phyloP scores from a whole-genome alignment of 2,888 invertebrate species.

The Eurytoma adleriae region DNA sequence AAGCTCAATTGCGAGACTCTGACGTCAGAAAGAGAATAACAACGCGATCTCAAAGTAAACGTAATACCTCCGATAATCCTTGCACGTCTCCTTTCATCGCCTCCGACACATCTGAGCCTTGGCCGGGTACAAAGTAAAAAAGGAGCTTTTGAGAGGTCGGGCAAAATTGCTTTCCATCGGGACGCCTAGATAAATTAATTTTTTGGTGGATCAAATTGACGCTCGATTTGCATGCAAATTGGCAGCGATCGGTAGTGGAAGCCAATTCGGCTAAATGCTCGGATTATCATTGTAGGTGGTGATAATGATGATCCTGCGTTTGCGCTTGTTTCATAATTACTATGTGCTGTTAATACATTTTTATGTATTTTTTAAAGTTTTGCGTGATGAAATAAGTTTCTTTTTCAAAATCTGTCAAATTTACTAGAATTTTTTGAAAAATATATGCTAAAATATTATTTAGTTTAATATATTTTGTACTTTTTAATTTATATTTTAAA shows the following conservation, averaged over 20 bases:
- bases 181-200: slow-evolving; percentile 35
- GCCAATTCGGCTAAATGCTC: not conserved
- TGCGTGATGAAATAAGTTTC: too few species aligned
- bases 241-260: too few species aligned
- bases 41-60: slow-evolving; percentile 17
- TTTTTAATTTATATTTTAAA: too few species aligned
- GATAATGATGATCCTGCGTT: not conserved
- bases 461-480: too few species aligned
- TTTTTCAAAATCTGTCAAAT: too few species aligned
- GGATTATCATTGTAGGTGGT: slow-evolving; percentile 12
- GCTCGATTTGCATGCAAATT: slow-evolving; percentile 31
- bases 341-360: not conserved
- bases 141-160: not conserved
- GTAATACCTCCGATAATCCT: slow-evolving; percentile 29
- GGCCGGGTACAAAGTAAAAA: not conserved
- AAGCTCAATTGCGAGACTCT: slow-evolving; percentile 16
- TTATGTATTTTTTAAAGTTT: not conserved
- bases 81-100: not conserved
- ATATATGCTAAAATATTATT: too few species aligned
- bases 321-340: not conserved
- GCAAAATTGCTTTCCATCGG: not conserved
- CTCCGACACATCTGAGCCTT: slow-evolving; percentile 4
- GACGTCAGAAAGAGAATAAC: slow-evolving; percentile 22
- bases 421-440: not conserved
- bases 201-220: slow-evolving; percentile 16